Conservation (phyloP, 2,888 invertebrate species). For the Encarsia formosa region DNA sequence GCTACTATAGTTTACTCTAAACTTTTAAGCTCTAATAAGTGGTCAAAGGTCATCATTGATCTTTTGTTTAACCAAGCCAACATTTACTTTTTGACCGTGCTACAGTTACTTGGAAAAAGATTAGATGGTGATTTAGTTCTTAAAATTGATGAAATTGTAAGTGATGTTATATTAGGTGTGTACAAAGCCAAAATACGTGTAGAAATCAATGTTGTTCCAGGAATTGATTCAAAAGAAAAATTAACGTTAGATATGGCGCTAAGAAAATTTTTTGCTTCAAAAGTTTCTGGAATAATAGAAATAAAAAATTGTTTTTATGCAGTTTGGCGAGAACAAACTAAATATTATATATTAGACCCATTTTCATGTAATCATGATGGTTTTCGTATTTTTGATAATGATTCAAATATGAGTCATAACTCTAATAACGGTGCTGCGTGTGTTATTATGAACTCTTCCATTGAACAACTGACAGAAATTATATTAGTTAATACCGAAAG, state of each 20-base stretch:
- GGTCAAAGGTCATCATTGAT: constrained; percentile 42
- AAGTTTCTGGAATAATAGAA: constrained; percentile 39
- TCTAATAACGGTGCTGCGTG: constrained; percentile 34
- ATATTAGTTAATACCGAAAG: constrained; percentile 41
- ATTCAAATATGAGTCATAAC: constrained; percentile 29
- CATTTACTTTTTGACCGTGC: constrained; percentile 43
- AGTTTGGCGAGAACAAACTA: constrained; percentile 43
- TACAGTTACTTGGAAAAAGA: constrained; percentile 38
- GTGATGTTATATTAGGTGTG: constrained; percentile 44
- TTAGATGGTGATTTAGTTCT: constrained; percentile 39
- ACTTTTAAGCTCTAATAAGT: constrained; percentile 40
- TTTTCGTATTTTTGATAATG: constrained; percentile 33
- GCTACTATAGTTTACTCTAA: constrained; percentile 42
- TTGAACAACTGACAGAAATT: constrained; percentile 40
- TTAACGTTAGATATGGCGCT: constrained; percentile 35
- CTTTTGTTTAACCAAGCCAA: constrained; percentile 47
- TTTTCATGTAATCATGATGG: constrained; percentile 45
- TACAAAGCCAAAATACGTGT: constrained; percentile 45
- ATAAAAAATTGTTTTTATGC: constrained; percentile 42
- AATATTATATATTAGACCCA: constrained; percentile 45
- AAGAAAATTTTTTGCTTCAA: constrained; percentile 36
- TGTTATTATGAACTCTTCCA: constrained; percentile 44
- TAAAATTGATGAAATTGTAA: constrained; percentile 37
- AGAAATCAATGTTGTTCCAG: constrained; percentile 39
- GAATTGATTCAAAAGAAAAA: constrained; percentile 36